A percentile compares a stretch with the other conserved stretches of the same genome.
These are phyloP conservation scores for Nymphalis urticae DNA, from an alignment of 2,888 invertebrate species.

Conservation along the genomic window DNA sequence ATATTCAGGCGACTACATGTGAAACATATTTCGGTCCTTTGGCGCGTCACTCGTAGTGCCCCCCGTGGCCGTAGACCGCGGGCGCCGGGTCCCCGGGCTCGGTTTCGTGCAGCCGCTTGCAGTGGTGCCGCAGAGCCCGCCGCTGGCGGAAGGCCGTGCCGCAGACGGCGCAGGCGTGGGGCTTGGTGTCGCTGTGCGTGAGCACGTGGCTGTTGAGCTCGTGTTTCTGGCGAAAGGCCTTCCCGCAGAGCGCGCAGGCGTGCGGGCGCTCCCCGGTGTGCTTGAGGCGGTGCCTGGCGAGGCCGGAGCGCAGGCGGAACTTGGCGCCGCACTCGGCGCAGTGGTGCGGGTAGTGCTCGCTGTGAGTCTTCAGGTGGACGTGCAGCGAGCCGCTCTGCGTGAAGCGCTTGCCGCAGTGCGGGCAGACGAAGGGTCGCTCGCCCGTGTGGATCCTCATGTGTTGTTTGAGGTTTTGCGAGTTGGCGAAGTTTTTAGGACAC, in stretches of 20 bases:
- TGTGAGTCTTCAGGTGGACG: constrained; percentile 83
- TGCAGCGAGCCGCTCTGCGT: constrained; percentile 85
- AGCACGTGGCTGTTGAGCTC: constrained; percentile 80
- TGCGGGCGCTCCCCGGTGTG: constrained; percentile 84
- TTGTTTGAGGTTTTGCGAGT: constrained; percentile 82
- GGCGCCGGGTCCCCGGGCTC: constrained; percentile 36
- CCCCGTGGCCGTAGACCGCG: constrained; percentile 24
- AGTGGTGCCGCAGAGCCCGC: constrained; percentile 60
- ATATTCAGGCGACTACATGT: not conserved
- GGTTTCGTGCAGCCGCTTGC: constrained; percentile 68
- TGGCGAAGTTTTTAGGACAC: constrained; percentile 81
- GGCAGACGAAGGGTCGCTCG: constrained; percentile 81
- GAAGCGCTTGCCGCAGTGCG: constrained; percentile 83
- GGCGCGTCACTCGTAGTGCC: constrained; percentile 32
- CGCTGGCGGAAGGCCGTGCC: constrained; percentile 81
- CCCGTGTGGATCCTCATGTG: constrained; percentile 83
- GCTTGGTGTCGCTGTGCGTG: constrained; percentile 78
- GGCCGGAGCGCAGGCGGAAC: constrained; percentile 81
- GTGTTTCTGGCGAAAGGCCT: constrained; percentile 81
- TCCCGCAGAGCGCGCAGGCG: constrained; percentile 80
- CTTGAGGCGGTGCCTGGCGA: constrained; percentile 80
- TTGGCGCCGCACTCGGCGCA: constrained; percentile 83
- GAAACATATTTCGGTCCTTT: not conserved
- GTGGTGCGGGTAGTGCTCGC: constrained; percentile 76
- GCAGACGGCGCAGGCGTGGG: constrained; percentile 80